phyloP scores from a whole-genome alignment of 1,140 invertebrate genomes.

The Drosophila fuyamai region DNA sequence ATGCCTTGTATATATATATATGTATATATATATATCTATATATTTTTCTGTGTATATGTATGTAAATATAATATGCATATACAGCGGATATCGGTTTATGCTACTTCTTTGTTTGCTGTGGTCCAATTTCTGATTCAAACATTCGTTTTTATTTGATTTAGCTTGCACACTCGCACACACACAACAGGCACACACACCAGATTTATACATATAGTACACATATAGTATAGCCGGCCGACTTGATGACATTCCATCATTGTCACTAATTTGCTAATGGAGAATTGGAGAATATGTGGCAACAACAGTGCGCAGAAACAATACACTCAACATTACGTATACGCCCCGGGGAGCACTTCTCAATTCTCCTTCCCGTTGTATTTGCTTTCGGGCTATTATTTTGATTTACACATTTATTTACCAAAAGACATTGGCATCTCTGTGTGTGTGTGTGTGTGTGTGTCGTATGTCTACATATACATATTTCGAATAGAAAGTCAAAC shows the following conservation, averaged over 20 bases:
- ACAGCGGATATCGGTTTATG: slow-evolving; percentile 19
- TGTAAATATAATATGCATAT: slow-evolving; percentile 21
- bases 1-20: slow-evolving; percentile 1
- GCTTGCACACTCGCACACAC: slow-evolving; percentile 25
- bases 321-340: slow-evolving; percentile 31
- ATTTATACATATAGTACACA: slow-evolving; percentile 1
- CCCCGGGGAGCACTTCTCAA: slow-evolving; percentile 14
- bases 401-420: slow-evolving; percentile 39
- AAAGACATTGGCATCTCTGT: not conserved
- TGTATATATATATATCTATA: slow-evolving; percentile 1
- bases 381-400: slow-evolving; percentile 33
- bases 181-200: slow-evolving; percentile 16
- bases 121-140: slow-evolving; percentile 71
- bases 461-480: not conserved
- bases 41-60: slow-evolving; percentile 12
- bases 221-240: slow-evolving; percentile 8
- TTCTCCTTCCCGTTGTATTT: slow-evolving; percentile 2
- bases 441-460: not conserved
- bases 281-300: slow-evolving; percentile 22
- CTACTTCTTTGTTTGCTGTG: slow-evolving; percentile 46
- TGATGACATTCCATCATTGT: slow-evolving; percentile 37
- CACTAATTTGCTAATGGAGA: slow-evolving; percentile 45
- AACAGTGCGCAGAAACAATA: slow-evolving; percentile 26
- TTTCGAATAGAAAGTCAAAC: slow-evolving; percentile 5
- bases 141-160: slow-evolving; percentile 60